These are phyloP conservation scores for Trissolcus brochymenae DNA, from an alignment of 2,888 invertebrate species.

Conservation along the genomic window DNA sequence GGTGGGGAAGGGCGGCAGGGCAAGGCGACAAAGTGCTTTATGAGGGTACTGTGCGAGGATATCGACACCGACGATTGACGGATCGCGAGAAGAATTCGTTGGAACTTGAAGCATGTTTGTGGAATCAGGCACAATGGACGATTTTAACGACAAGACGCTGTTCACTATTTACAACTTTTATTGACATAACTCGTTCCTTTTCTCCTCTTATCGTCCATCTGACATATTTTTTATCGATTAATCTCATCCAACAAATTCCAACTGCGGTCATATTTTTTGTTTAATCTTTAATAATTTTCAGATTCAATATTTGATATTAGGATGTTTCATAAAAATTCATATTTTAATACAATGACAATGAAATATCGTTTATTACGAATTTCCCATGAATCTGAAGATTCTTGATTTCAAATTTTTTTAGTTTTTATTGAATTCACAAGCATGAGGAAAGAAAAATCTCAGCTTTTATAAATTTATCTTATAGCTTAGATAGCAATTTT, in stretches of 20 bases:
- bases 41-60: constrained; percentile 46
- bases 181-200: constrained; percentile 58
- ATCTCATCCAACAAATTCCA: not conserved
- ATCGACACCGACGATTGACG: constrained; percentile 56
- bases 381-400: too few relatives aligned
- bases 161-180: constrained; percentile 61
- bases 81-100: constrained; percentile 46
- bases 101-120: constrained; percentile 61
- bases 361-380: too few relatives aligned
- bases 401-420: too few relatives aligned
- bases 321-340: too few relatives aligned
- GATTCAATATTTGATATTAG: too few relatives aligned
- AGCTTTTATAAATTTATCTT: too few relatives aligned
- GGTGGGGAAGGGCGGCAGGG: constrained; percentile 1
- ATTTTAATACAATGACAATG: too few relatives aligned
- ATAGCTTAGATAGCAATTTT: too few relatives aligned
- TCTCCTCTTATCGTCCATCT: constrained; percentile 24
- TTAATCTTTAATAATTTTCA: too few relatives aligned
- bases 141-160: constrained; percentile 49
- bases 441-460: too few relatives aligned
- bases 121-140: constrained; percentile 61
- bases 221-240: constrained; percentile 34
- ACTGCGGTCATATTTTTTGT: too few relatives aligned
- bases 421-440: too few relatives aligned
- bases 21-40: constrained; percentile 23